Evolutionary conservation across 2,888 invertebrate genomes (phyloP).

Genomic region (Trichacis sp.): DNA sequence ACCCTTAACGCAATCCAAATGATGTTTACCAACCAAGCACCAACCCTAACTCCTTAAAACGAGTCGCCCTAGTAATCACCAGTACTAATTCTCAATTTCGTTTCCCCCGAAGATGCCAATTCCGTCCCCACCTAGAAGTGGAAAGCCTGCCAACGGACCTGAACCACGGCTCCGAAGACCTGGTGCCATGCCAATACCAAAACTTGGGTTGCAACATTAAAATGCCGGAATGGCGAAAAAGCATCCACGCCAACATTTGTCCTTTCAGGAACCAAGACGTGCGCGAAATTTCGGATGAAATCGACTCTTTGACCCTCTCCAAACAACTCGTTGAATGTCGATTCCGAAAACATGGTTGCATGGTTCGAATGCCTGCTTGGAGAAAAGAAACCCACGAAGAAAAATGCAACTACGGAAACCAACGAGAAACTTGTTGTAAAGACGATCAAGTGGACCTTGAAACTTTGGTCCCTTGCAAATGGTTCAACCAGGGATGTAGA

Average conservation of each 20-base stretch:
- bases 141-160: slow-evolving; percentile 55
- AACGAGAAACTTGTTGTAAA: not conserved
- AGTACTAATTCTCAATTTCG: slow-evolving; percentile 30
- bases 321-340: slow-evolving; percentile 53
- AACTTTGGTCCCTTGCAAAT: slow-evolving; percentile 48
- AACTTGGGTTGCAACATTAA: slow-evolving; percentile 54
- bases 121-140: slow-evolving; percentile 55
- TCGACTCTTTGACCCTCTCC: not conserved
- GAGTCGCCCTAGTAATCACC: too few species aligned
- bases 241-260: slow-evolving; percentile 56
- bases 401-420: slow-evolving; percentile 50
- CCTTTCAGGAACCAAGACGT: slow-evolving; percentile 48
- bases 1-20: too few species aligned
- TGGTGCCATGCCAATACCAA: slow-evolving; percentile 50
- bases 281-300: slow-evolving; percentile 15
- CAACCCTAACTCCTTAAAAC: too few species aligned
- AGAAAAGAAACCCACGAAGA: slow-evolving; percentile 50
- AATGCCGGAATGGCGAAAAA: slow-evolving; percentile 50
- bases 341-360: slow-evolving; percentile 53
- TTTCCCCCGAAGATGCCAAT: slow-evolving; percentile 52
- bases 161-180: slow-evolving; percentile 34
- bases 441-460: slow-evolving; percentile 41
- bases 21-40: too few species aligned
- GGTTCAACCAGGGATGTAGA: slow-evolving; percentile 54
- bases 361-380: slow-evolving; percentile 55